Conservation (phyloP, 2,113 vertebrate species). For the Grantiella picta region DNA sequence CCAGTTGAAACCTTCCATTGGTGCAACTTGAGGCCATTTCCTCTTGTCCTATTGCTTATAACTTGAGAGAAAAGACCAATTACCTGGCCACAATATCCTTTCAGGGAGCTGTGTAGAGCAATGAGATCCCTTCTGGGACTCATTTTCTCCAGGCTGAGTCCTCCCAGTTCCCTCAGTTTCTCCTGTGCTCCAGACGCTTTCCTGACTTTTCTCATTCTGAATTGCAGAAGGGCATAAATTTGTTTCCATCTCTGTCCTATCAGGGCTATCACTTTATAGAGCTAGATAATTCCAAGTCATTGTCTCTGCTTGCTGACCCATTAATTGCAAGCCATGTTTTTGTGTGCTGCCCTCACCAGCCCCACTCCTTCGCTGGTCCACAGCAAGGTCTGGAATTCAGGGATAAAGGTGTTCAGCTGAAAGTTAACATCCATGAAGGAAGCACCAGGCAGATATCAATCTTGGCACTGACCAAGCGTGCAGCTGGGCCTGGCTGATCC, state of each 20-base stretch:
- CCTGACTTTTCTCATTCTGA: not conserved
- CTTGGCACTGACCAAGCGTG: not conserved
- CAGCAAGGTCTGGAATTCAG: not conserved
- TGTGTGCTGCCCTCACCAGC: not conserved
- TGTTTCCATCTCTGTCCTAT: not conserved
- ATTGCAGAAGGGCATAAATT: not conserved
- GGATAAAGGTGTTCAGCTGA: not conserved
- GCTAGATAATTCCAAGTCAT: not conserved
- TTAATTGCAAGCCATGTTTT: not conserved
- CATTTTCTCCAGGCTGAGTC: not conserved
- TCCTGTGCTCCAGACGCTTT: not conserved
- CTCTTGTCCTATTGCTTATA: not conserved
- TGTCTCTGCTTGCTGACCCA: not conserved
- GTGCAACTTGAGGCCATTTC: not conserved
- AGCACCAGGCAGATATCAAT: not conserved
- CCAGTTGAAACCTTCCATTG: not conserved
- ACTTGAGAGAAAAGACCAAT: not conserved
- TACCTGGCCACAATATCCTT: not conserved
- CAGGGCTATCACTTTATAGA: not conserved
- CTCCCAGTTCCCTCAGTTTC: not conserved
- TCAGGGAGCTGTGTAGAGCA: too few species aligned
- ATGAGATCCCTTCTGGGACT: not conserved
- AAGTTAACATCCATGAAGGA: conserved; percentile 5
- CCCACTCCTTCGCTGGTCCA: not conserved
- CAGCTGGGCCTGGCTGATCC: not conserved